Evolutionary conservation across 2,797 vertebrate genomes (phyloP).

Genomic region (Scolopax rusticola): DNA sequence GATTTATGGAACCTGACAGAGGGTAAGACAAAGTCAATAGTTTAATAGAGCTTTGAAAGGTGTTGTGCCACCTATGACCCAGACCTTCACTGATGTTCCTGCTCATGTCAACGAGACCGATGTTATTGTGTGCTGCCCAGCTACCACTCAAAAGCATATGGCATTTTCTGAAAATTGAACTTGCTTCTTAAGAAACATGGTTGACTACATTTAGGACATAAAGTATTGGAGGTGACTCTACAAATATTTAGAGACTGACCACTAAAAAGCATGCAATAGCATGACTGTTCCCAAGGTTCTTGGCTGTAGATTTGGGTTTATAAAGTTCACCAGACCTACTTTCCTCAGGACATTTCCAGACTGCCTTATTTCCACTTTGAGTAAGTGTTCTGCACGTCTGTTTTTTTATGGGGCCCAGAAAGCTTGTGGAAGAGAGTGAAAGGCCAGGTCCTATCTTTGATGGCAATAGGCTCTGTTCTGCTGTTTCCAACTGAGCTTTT

Average conservation of each 20-base stretch:
- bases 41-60: not conserved
- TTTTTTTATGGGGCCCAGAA: not conserved
- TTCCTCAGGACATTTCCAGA: not conserved
- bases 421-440: not conserved
- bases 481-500: not conserved
- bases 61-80: not conserved
- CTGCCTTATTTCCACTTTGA: not conserved
- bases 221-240: not conserved
- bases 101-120: not conserved
- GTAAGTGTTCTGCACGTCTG: not conserved
- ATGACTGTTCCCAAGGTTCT: not conserved
- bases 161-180: not conserved
- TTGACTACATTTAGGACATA: not conserved
- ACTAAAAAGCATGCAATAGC: not conserved
- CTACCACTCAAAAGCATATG: not conserved
- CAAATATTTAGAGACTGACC: not conserved
- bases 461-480: not conserved
- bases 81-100: not conserved
- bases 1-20: not conserved
- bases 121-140: not conserved
- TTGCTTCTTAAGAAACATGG: not conserved
- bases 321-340: not conserved
- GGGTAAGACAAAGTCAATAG: not conserved
- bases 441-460: not conserved
- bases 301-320: not conserved